Base-by-base conservation (phyloP, 2,888 invertebrate genomes). In the Scaptomyza parva region DNA sequence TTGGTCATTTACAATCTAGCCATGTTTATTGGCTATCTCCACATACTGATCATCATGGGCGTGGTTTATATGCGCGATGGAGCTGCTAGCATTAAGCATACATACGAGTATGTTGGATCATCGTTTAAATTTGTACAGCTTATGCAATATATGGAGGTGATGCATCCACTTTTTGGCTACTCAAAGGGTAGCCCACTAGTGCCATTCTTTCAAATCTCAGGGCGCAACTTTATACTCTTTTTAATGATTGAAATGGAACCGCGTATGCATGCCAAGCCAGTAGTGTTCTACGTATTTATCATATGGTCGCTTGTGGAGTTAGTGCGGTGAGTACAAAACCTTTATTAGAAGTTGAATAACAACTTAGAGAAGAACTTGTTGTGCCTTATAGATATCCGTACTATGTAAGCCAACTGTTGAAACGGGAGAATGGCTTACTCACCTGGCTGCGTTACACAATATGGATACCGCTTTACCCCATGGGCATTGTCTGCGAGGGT, bases 401-500 rank as follows among this genome's bases (percentile, higher is more conserved):
- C 92, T 99, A 99, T 92, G 95, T 98, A 88, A 93, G 95, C 0
- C 95, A 96, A 85, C 92, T 97, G 0, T 94, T 97, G 86, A 95
- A 96, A 61, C 94, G 94, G 24, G 95, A 97, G 63, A 93, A 96
- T 30, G 93, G 94, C 44, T 85, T 96, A 3, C 91, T 99, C 8
- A 98, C 97, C 0, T 99, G 98, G 98, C 92, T 99, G 2, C 94
- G 99, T 14, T 98, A 99, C 91, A 96, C 97, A 0, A 93, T 97
- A 58, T 99, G 98, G 98, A 97, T 99, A 74, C 95, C 97, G 0
- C 93, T 98, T 0, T 99, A 98, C 91, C 99, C 99, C 0, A 89
- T 98, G 37, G 98, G 98, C 6, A 95, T 98, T 78, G 88, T 97
- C 1, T 96, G 96, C 86, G 98, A 99, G 92, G 96, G 97, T 0